Percentiles rank a stretch among this genome's conserved stretches.
Evolutionary conservation across 2,113 vertebrate genomes (phyloP).

Genomic region (Corythoichthys intestinalis): DNA sequence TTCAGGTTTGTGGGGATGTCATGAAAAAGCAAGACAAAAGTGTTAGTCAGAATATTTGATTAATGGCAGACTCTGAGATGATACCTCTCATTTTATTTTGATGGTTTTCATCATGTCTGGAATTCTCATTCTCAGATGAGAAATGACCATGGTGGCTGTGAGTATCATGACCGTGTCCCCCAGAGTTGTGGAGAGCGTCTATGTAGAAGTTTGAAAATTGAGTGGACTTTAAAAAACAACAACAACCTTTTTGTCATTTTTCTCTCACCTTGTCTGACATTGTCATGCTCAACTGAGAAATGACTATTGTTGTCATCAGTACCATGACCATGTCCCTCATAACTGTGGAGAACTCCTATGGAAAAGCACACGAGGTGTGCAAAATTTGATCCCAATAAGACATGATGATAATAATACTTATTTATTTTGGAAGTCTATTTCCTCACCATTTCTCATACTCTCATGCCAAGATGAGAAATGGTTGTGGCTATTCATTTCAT

Average conservation of each 20-base stretch:
- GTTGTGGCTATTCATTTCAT: background rate
- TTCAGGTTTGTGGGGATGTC: background rate
- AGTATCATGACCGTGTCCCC: constrained; percentile 3
- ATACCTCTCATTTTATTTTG: constrained; percentile 14
- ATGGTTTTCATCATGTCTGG: background rate
- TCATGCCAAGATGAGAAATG: background rate
- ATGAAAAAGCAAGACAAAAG: background rate
- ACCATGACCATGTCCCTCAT: background rate
- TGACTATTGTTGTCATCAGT: background rate
- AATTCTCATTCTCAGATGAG: background rate
- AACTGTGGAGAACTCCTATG: background rate
- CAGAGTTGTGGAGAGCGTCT: background rate
- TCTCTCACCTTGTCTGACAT: background rate
- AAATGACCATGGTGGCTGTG: background rate
- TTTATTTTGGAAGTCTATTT: too few species aligned
- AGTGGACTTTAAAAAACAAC: background rate
- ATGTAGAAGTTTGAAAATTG: background rate
- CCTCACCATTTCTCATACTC: background rate
- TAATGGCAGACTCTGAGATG: background rate
- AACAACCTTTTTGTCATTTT: background rate
- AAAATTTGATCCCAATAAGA: background rate
- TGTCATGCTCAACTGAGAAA: background rate
- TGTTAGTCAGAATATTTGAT: background rate
- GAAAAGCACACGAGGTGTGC: background rate
- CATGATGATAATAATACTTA: background rate